Conservation (phyloP, 2,113 vertebrate species). For the Cyphomyrus plagiostoma region DNA sequence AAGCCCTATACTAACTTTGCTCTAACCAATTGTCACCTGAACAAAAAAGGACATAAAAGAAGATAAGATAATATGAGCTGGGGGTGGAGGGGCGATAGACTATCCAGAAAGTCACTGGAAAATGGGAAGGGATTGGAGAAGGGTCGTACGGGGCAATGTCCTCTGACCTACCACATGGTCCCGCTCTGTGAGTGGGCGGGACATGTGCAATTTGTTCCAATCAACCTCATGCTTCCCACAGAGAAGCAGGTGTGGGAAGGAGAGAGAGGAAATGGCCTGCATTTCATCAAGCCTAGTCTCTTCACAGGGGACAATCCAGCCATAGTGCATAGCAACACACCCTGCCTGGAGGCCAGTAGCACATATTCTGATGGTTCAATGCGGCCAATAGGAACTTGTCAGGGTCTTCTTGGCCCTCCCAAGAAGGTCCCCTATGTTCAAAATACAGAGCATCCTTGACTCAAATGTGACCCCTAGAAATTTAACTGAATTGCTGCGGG, state of each 20-base stretch:
- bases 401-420: neutral
- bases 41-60: neutral
- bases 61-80: neutral
- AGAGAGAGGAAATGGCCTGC: neutral
- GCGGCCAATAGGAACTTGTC: neutral
- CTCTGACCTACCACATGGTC: neutral
- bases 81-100: neutral
- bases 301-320: neutral
- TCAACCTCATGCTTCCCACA: neutral
- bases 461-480: neutral
- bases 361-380: neutral
- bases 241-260: neutral
- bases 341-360: neutral
- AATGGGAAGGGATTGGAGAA: neutral
- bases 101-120: neutral
- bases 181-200: neutral
- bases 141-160: neutral
- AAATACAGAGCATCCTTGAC: neutral
- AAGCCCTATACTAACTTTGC: neutral
- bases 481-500: neutral
- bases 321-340: neutral
- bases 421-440: neutral
- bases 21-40: neutral
- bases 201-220: slow-evolving; percentile 1
- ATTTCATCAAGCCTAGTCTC: neutral